Evolutionary conservation across 1,140 invertebrate genomes (phyloP), one percentile per base, ranked within the genome.

Genomic region (Bombyx mori): DNA sequence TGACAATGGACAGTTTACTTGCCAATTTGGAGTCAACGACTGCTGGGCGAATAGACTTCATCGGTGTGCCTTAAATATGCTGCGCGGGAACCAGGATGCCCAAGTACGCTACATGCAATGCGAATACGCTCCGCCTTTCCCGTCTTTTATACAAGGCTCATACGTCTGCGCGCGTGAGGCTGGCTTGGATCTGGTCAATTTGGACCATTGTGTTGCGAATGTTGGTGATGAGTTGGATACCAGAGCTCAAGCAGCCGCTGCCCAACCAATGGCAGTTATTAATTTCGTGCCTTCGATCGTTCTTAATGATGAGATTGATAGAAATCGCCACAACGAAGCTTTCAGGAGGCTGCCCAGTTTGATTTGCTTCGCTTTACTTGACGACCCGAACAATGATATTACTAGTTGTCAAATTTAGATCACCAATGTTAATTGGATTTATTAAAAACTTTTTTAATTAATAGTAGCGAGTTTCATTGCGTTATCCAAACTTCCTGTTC

Each of bases 11-110:
- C 73, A 67, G n/a, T 58, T 12, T 7, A 52, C 52, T 3, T 88
- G 85, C 50, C 79, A 83, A 49, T 86, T 80, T 54, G 68, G 70
- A 7, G 42, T 42, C 0, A 62, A 52, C 6, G 80, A 86, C 49
- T 88, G 86, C 60, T 82, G 71, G 70, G 83, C 77, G 1, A 86
- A 88, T 56, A 70, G 77, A 8, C 64, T 86, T 8, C 82, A 86
- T n/a, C 71, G 81, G 50, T 88, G 86, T 54, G 73, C 62, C 5
- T 52, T 88, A 1, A 55, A 82, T 42, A 55, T 71, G 56, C 64
- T 86, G 22, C 63, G 65, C 9, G 60, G 51, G 0, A 65, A 86
- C 42, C 73, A 77, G 54, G 71, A 69, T 1, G 69, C 68, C 10
- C 74, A 77, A 50, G 47, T 86, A 7, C 52, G 69, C 12, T 88